These are phyloP conservation scores for Diacarnus erythraeanus DNA, from an alignment of 37 sponge, comb jelly and placozoan species.

Conservation along the genomic window DNA sequence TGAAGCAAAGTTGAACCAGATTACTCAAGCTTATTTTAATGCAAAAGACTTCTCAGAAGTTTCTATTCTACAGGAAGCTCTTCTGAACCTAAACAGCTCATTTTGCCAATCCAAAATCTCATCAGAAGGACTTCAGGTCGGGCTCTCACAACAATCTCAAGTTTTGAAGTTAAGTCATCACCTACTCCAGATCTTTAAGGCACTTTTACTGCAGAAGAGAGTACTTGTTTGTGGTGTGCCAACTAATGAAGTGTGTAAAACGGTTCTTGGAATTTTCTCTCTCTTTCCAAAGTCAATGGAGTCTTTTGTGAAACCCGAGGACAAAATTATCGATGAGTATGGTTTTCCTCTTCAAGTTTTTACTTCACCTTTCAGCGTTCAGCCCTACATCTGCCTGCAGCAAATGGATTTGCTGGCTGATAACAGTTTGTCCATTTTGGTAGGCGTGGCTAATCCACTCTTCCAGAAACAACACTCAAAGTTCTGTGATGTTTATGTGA, in stretches of 20 bases:
- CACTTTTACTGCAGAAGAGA: slow-evolving; percentile 46
- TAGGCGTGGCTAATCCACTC: slow-evolving; percentile 71
- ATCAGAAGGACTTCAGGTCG: slow-evolving; percentile 1
- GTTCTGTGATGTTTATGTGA: slow-evolving; percentile 56
- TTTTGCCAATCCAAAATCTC: not conserved
- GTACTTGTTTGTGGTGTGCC: slow-evolving; percentile 57
- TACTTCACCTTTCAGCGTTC: slow-evolving; percentile 1
- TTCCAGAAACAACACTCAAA: slow-evolving; percentile 55
- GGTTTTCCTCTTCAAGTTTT: slow-evolving; percentile 37
- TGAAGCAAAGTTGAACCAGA: slow-evolving; percentile 57
- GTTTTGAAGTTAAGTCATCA: slow-evolving; percentile 34
- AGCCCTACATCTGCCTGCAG: slow-evolving; percentile 68
- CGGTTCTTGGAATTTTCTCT: slow-evolving; percentile 37
- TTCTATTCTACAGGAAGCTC: slow-evolving; percentile 43
- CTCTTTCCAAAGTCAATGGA: slow-evolving; percentile 56
- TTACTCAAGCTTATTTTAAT: slow-evolving; percentile 82
- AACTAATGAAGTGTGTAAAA: slow-evolving; percentile 14
- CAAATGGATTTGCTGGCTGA: slow-evolving; percentile 48
- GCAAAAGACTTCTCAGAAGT: slow-evolving; percentile 57
- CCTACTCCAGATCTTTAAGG: slow-evolving; percentile 67
- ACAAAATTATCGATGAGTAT: not conserved
- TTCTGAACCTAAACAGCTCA: slow-evolving; percentile 29
- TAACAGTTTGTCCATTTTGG: not conserved
- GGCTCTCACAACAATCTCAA: not conserved
- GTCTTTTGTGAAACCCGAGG: not conserved